Percentiles rank a stretch among this genome's conserved stretches.
Conservation (phyloP, 1,140 invertebrate species). For the Philopotamus ludificatus region DNA sequence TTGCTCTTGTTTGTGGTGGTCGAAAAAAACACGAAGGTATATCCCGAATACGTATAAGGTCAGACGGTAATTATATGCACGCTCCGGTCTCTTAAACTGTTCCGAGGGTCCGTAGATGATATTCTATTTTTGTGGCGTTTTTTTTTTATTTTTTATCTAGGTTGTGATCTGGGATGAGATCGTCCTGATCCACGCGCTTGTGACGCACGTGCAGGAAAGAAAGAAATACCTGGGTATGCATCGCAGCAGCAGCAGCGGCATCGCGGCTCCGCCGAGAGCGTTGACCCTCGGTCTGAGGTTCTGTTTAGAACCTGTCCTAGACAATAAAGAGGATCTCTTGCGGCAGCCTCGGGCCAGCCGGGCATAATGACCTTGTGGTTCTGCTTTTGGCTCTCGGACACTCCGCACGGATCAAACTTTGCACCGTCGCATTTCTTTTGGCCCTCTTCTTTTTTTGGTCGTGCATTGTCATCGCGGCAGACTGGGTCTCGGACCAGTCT, state of each 20-base stretch:
- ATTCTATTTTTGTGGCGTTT: no score
- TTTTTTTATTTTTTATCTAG: no score
- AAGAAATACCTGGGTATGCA: no score
- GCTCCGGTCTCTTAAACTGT: no score
- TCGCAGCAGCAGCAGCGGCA: background rate
- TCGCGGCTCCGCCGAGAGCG: slow-evolving; percentile 8
- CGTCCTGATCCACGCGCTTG: no score
- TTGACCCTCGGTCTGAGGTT: slow-evolving; percentile 25
- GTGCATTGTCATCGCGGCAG: background rate
- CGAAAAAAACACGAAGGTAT: no score
- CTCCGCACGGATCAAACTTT: background rate
- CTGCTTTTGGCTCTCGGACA: background rate
- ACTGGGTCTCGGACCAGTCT: background rate
- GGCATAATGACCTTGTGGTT: slow-evolving; percentile 29
- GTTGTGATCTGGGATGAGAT: no score
- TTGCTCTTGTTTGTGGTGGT: no score
- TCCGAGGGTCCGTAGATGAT: no score
- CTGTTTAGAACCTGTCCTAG: slow-evolving; percentile 41
- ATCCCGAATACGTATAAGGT: no score
- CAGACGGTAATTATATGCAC: no score
- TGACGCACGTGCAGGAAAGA: background rate
- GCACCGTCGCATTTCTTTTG: background rate
- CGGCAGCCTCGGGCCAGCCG: background rate
- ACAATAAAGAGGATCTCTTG: slow-evolving; percentile 37
- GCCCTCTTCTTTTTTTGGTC: background rate